Base-by-base conservation (phyloP, 1,140 invertebrate genomes). In the Drosophila nigrodunni region DNA sequence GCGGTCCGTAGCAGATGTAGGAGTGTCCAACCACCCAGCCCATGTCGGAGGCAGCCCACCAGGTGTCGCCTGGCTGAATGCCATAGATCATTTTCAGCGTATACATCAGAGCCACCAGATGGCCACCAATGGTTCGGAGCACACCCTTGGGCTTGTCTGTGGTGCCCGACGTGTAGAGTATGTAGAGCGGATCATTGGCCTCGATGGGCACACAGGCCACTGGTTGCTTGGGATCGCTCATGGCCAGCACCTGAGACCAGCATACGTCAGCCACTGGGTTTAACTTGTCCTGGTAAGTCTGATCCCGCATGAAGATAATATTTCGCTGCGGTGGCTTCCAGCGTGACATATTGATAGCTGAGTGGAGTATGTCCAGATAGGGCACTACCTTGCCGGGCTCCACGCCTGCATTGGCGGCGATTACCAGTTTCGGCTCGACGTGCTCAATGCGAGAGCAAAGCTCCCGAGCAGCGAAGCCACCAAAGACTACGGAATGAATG, bases 1-100 rank as follows among this genome's bases (percentile, higher is more conserved):
- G 93, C 0, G 98, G 98, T 2, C 95, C 97, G 79, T 99, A 99
- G 90, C 97, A 97, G 61, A 98, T 98, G 86, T 98, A 99, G 0
- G 97, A 98, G 92, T 98, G 97, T 2, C 98, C 98, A 2, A 98
- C 97, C 0, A 98, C 97, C 98, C 98, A 99, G 1, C 98, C 92
- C 41, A 97, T 94, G 90, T 98, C 97, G 0, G 97, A 97, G 0
- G 97, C 97, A 30, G 95, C 96, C 97, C 97, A 99, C 97, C 97
- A 99, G 4, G 97, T 95, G 46, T 97, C 96, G 18, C 96, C 95
- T 7, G 95, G 94, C 25, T 95, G 94, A 82, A 98, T 94, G 9
- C 96, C 97, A 82, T 98, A 98, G 61, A 98, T 94, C 0, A 94
- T 93, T 37, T 95, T 95, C 95, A 98, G 97, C 0, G 96, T 95